phyloP scores from a whole-genome alignment of 2,888 invertebrate genomes.

The Oeneis ivallda region DNA sequence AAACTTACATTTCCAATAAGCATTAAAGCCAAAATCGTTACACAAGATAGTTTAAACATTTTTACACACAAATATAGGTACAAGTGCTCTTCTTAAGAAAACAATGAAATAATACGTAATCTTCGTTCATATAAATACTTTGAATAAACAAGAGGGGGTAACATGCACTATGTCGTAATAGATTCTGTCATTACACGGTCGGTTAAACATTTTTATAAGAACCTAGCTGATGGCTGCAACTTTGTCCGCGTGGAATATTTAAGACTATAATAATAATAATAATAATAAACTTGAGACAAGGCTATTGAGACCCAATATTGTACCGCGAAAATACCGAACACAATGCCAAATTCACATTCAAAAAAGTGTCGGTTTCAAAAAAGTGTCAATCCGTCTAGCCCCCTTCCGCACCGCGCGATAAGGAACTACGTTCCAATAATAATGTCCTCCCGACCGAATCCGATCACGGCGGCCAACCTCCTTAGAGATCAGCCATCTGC shows the following conservation, averaged over 20 bases:
- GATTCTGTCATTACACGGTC: conserved; percentile 27
- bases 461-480: too few relatives aligned
- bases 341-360: too few relatives aligned
- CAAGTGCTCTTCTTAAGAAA: neutral
- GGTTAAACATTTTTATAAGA: conserved; percentile 25
- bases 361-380: too few relatives aligned
- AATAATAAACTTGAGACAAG: too few relatives aligned
- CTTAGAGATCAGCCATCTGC: too few relatives aligned
- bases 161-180: conserved; percentile 12
- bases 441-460: too few relatives aligned
- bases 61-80: neutral
- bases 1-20: conserved; percentile 30
- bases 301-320: too few relatives aligned
- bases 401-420: too few relatives aligned
- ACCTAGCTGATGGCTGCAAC: neutral
- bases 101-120: neutral
- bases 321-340: too few relatives aligned
- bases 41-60: conserved; percentile 33
- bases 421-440: too few relatives aligned
- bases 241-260: neutral
- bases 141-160: neutral
- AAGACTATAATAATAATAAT: too few relatives aligned
- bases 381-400: too few relatives aligned
- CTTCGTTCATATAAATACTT: conserved; percentile 2
- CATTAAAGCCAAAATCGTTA: conserved; percentile 30